Evolutionary conservation across 2,113 vertebrate species (phyloP).

Genomic region (Phyllostomus discolor): DNA sequence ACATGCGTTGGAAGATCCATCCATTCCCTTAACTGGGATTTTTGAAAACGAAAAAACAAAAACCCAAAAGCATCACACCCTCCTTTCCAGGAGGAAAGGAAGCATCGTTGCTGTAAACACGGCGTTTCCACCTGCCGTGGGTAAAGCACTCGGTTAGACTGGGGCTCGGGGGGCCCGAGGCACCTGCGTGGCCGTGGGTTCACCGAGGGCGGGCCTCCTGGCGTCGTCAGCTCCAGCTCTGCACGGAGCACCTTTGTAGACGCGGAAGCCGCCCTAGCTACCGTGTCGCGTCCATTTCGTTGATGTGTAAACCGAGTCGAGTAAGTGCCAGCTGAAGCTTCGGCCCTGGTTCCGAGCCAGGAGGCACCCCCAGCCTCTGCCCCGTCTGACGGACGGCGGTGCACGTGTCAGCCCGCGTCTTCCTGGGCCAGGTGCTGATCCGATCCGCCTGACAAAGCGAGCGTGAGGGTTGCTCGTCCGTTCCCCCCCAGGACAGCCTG

Average conservation of each 20-base stretch:
- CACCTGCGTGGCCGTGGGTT: fast-evolving
- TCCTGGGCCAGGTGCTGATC: slow-evolving; percentile 41
- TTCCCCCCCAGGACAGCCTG: slow-evolving; percentile 69
- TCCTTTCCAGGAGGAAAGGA: neutral
- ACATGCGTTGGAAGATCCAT: neutral
- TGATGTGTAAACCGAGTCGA: slow-evolving; percentile 45
- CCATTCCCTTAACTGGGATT: neutral
- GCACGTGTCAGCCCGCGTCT: neutral
- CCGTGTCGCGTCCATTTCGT: neutral
- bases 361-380: neutral
- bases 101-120: too few relatives aligned
- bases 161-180: neutral
- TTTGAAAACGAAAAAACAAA: neutral
- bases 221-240: neutral
- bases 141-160: fast-evolving
- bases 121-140: neutral
- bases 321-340: neutral
- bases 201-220: neutral
- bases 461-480: slow-evolving; percentile 69
- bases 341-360: neutral
- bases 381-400: neutral
- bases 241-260: neutral
- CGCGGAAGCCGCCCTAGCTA: neutral
- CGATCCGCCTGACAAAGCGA: slow-evolving; percentile 52
- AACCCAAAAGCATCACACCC: neutral